Evolutionary conservation across 37 sponge, comb jelly and placozoan species (phyloP).

Genomic region (Chondrilla cf. caribensis): DNA sequence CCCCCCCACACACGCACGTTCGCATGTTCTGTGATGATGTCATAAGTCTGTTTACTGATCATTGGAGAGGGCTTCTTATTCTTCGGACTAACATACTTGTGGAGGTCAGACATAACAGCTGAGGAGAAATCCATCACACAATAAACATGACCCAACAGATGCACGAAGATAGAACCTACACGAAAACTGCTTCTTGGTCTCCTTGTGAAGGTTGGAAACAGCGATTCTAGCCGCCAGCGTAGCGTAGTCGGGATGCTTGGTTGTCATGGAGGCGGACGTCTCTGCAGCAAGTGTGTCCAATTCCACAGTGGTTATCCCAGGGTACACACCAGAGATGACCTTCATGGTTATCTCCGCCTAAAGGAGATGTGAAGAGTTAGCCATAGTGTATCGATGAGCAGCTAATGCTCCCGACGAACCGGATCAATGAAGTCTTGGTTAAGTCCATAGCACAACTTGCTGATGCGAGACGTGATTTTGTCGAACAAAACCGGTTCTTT

Average conservation of each 20-base stretch:
- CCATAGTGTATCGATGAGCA: background rate
- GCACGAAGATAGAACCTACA: slow-evolving; percentile 19
- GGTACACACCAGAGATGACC: slow-evolving; percentile 86
- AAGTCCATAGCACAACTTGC: slow-evolving; percentile 95
- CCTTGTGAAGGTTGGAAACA: slow-evolving; percentile 98
- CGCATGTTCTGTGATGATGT: slow-evolving; percentile 69
- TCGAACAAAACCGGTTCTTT: slow-evolving; percentile 94
- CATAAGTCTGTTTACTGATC: slow-evolving; percentile 75
- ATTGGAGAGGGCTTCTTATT: slow-evolving; percentile 77
- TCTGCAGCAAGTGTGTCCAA: slow-evolving; percentile 99
- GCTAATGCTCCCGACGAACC: slow-evolving; percentile 41
- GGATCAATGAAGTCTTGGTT: slow-evolving; percentile 90
- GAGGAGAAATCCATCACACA: background rate
- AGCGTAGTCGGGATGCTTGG: slow-evolving; percentile 98
- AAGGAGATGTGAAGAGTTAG: background rate
- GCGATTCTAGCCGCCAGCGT: slow-evolving; percentile 94
- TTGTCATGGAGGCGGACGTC: slow-evolving; percentile 96
- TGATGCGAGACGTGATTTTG: slow-evolving; percentile 95
- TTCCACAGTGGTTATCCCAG: slow-evolving; percentile 95
- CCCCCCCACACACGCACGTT: too few species aligned
- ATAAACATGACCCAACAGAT: background rate
- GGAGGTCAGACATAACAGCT: slow-evolving; percentile 91
- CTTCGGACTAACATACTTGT: slow-evolving; percentile 77
- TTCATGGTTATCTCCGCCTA: slow-evolving; percentile 92
- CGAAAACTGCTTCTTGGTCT: slow-evolving; percentile 91